A percentile compares a stretch with the other conserved stretches of the same genome.
These are phyloP conservation scores for Rhodophaea formosa DNA, from an alignment of 2,888 invertebrate genomes.

Conservation along the genomic window DNA sequence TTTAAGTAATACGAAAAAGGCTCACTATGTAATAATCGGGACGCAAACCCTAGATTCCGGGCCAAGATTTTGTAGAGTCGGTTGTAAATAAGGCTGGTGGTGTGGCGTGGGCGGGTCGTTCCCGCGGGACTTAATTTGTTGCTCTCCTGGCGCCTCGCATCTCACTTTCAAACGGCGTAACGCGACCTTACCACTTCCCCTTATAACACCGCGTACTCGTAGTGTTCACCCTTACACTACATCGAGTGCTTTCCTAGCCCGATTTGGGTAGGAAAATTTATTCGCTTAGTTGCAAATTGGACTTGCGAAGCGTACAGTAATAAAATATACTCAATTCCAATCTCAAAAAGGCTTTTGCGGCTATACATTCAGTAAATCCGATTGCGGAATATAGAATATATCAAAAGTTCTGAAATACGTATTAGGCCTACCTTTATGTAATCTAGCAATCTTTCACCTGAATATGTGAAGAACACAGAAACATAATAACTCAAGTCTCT, in stretches of 20 bases:
- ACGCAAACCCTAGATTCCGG: not conserved
- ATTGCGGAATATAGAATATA: no score
- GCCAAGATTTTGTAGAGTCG: not conserved
- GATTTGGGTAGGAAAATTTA: constrained; percentile 4
- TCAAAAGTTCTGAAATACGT: no score
- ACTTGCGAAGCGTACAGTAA: not conserved
- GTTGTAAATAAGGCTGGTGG: constrained; percentile 31
- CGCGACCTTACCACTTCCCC: constrained; percentile 75
- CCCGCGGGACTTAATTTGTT: constrained; percentile 80
- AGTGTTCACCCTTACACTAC: constrained; percentile 49
- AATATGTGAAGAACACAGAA: no score
- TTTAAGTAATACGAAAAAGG: no score
- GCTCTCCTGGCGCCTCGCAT: constrained; percentile 80
- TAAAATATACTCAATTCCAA: no score
- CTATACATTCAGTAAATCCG: no score
- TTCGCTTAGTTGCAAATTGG: not conserved
- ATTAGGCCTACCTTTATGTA: no score
- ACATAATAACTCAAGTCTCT: no score
- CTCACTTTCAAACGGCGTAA: constrained; percentile 80
- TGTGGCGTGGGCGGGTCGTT: constrained; percentile 55
- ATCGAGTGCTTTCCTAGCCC: not conserved
- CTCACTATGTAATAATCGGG: no score
- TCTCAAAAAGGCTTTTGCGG: no score
- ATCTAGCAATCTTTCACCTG: no score
- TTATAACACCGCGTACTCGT: constrained; percentile 55